Evolutionary conservation across 2,113 vertebrate species (phyloP).

Genomic region (Scophthalmus maximus): DNA sequence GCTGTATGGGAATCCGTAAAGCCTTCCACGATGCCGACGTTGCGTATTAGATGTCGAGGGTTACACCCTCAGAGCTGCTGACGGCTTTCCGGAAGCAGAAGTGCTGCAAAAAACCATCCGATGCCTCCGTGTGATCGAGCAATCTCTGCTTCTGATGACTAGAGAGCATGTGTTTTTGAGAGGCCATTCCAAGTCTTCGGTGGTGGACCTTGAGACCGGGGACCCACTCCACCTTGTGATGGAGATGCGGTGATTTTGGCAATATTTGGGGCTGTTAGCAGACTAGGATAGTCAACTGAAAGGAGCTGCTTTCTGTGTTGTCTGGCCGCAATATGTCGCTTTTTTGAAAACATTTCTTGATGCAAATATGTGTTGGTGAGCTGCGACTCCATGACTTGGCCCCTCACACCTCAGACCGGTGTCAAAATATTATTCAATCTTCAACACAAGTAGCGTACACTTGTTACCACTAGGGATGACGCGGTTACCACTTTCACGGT

Average conservation of each 20-base stretch:
- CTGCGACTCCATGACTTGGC: too few relatives aligned
- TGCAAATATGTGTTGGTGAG: too few relatives aligned
- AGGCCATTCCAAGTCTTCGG: not conserved
- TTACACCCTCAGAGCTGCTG: not conserved
- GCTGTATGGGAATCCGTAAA: not conserved
- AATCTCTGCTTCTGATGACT: not conserved
- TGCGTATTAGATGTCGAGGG: not conserved
- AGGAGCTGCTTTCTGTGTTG: too few relatives aligned
- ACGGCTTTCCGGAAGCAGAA: not conserved
- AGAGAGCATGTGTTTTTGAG: too few relatives aligned
- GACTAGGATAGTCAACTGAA: too few relatives aligned
- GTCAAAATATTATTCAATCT: too few relatives aligned
- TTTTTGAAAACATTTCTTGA: too few relatives aligned
- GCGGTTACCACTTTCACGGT: too few relatives aligned
- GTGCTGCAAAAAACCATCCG: not conserved
- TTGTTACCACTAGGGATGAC: too few relatives aligned
- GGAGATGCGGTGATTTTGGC: not conserved
- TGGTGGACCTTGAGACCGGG: not conserved
- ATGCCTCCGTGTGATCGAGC: not conserved
- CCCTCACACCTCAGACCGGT: too few relatives aligned
- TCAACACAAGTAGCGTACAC: too few relatives aligned
- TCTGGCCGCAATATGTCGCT: too few relatives aligned
- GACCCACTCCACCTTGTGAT: not conserved
- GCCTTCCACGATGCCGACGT: not conserved
- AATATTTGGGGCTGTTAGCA: not conserved